phyloP scores from a whole-genome alignment of 2,888 invertebrate species.

The Hemithea aestivaria region DNA sequence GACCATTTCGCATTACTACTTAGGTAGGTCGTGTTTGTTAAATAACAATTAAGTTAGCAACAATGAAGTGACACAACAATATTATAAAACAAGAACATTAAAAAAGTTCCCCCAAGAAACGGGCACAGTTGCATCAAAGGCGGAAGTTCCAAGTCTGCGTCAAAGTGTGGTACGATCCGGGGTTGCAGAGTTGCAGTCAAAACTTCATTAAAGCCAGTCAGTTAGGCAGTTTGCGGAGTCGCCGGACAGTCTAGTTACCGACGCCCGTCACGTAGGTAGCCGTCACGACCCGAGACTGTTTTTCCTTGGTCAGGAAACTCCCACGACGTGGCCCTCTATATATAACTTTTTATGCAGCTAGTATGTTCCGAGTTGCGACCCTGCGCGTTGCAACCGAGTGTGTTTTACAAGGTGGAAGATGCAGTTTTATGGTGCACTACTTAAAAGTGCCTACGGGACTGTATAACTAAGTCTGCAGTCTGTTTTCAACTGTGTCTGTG shows the following conservation, averaged over 20 bases:
- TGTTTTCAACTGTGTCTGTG: conserved; percentile 7
- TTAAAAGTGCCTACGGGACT: too few species aligned
- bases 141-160: conserved; percentile 27
- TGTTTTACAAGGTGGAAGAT: conserved; percentile 15
- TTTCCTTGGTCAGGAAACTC: conserved; percentile 60
- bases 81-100: conserved; percentile 9
- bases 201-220: conserved; percentile 54
- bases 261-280: conserved; percentile 54
- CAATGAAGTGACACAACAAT: background rate
- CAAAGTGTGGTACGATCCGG: conserved; percentile 30
- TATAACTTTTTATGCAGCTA: conserved; percentile 45
- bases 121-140: conserved; percentile 21
- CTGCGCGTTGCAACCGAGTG: conserved; percentile 10
- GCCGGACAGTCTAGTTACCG: conserved; percentile 35
- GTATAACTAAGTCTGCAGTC: conserved; percentile 2
- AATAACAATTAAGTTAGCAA: too few species aligned
- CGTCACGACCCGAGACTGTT: conserved; percentile 51
- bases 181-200: conserved; percentile 35
- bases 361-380: conserved; percentile 35
- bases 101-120: conserved; percentile 12
- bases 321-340: conserved; percentile 33
- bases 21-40: too few species aligned
- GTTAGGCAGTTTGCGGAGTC: conserved; percentile 50
- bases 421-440: too few species aligned
- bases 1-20: too few species aligned